These are phyloP conservation scores for Scophthalmus maximus DNA, from an alignment of 2,113 vertebrate genomes.

Conservation along the genomic window DNA sequence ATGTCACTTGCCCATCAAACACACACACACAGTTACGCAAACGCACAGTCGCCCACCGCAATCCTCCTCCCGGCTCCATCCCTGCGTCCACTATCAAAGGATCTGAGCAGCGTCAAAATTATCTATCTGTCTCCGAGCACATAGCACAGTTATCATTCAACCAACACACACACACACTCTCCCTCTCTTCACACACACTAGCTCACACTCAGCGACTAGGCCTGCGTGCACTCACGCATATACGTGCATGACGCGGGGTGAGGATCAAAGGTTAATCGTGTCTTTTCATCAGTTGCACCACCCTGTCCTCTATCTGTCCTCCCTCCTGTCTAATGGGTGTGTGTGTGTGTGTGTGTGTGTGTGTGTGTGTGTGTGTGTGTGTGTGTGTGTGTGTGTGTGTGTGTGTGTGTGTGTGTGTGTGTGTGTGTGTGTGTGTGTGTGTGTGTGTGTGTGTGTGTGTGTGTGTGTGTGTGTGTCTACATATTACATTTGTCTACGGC, in stretches of 20 bases:
- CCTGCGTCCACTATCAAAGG: constrained; percentile 52
- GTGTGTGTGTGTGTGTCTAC: neutral
- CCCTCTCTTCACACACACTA: constrained; percentile 7
- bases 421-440: constrained; percentile 3
- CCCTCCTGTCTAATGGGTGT: constrained; percentile 57
- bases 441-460: neutral
- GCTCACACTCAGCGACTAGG: constrained; percentile 3
- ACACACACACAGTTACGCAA: neutral
- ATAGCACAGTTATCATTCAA: constrained; percentile 65
- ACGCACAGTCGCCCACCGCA: neutral
- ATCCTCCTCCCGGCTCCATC: constrained; percentile 1
- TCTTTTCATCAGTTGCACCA: constrained; percentile 80
- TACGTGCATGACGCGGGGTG: neutral
- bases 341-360: constrained; percentile 39
- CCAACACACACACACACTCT: constrained; percentile 36
- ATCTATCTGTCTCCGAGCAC: constrained; percentile 61
- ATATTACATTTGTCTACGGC: constrained; percentile 36
- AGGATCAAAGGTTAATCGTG: constrained; percentile 80
- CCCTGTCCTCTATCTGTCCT: constrained; percentile 73
- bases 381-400: constrained; percentile 35
- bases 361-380: constrained; percentile 15
- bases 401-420: constrained; percentile 39
- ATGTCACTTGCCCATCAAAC: constrained; percentile 28
- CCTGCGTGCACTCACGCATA: constrained; percentile 18
- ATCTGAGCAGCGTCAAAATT: constrained; percentile 69